Conservation (phyloP, 2,797 vertebrate genomes). For the Fundulus diaphanus region DNA sequence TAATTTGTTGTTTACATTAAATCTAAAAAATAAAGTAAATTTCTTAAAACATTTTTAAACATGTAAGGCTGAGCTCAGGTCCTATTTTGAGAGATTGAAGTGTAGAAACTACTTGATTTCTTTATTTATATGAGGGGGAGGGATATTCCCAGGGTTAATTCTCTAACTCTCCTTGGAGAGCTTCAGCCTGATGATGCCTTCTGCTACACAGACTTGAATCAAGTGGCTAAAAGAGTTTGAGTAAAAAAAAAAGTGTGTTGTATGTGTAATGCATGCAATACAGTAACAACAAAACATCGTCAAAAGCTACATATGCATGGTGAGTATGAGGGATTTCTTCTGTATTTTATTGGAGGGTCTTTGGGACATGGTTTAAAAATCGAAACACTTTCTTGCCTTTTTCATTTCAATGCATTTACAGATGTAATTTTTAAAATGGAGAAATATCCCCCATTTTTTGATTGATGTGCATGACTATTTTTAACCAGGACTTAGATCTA, state of each 20-base stretch:
- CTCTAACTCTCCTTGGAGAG: neutral
- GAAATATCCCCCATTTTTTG: neutral
- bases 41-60: neutral
- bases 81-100: neutral
- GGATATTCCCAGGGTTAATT: neutral
- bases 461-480: neutral
- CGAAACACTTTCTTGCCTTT: neutral
- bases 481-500: too few relatives aligned
- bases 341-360: neutral
- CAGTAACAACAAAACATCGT: neutral
- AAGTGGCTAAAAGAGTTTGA: neutral
- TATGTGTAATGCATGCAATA: neutral
- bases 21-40: neutral
- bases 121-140: neutral
- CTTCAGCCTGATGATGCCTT: neutral
- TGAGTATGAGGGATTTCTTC: neutral
- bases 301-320: neutral
- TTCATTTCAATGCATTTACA: too few relatives aligned
- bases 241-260: neutral
- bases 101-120: neutral
- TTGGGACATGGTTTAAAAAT: neutral
- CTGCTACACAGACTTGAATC: neutral
- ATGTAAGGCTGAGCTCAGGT: neutral
- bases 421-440: neutral
- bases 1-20: neutral